Percentiles rank a stretch among this genome's conserved stretches.
Evolutionary conservation across 2,113 vertebrate species (phyloP).

Genomic region (Lampris incognitus): DNA sequence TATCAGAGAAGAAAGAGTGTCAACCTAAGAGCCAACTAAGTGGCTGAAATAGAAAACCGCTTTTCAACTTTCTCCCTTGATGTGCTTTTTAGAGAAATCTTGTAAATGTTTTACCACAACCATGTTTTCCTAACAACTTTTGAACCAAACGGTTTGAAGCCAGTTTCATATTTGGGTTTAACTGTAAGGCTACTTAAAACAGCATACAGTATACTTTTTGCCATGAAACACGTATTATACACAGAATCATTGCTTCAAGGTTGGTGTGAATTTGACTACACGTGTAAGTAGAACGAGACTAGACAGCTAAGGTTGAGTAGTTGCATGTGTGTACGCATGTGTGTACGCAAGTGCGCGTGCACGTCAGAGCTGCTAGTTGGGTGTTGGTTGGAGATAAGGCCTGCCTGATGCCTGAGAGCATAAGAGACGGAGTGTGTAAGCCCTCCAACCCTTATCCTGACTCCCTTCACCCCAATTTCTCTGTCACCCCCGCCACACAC

Average conservation of each 20-base stretch:
- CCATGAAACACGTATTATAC: constrained; percentile 67
- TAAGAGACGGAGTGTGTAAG: constrained; percentile 75
- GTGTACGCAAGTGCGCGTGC: constrained; percentile 14
- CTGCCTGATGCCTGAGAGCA: constrained; percentile 70
- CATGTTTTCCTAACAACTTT: constrained; percentile 28
- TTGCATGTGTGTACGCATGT: constrained; percentile 23
- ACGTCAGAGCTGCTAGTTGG: constrained; percentile 44
- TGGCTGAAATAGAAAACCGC: constrained; percentile 1
- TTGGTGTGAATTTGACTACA: constrained; percentile 56
- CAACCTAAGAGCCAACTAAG: constrained; percentile 12
- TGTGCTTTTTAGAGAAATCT: background rate
- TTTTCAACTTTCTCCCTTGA: background rate
- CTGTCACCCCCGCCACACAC: constrained; percentile 49
- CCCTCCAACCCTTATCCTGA: constrained; percentile 76
- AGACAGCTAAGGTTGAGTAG: constrained; percentile 48
- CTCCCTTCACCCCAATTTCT: constrained; percentile 65
- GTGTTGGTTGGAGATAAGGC: constrained; percentile 76
- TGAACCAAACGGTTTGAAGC: constrained; percentile 42
- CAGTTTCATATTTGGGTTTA: constrained; percentile 58
- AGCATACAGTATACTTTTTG: constrained; percentile 39
- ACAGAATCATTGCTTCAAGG: constrained; percentile 58
- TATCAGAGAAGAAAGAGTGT: background rate
- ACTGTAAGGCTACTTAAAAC: constrained; percentile 55
- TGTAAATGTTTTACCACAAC: background rate
- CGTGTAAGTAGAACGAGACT: constrained; percentile 47